Percentiles rank a stretch among this genome's conserved stretches.
Evolutionary conservation across 1,140 invertebrate genomes (phyloP).

Genomic region (Druon quercuslanigerum): DNA sequence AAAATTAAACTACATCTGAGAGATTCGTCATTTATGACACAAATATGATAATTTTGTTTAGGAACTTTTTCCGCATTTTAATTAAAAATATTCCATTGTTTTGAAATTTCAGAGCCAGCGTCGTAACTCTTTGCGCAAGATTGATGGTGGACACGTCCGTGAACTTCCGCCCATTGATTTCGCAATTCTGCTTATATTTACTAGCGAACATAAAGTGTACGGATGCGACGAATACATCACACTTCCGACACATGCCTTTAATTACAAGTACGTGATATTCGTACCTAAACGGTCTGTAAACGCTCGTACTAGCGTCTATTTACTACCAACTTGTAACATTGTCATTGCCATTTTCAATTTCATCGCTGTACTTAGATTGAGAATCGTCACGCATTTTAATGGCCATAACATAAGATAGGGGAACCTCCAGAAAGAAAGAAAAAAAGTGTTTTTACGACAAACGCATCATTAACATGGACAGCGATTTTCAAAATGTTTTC

Average conservation of each 20-base stretch:
- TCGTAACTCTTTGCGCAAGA: conserved; percentile 29
- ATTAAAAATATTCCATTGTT: conserved; percentile 2
- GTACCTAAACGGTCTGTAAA: not conserved
- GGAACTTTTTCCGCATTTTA: not conserved
- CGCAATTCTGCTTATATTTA: conserved; percentile 20
- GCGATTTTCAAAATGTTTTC: conserved; percentile 34
- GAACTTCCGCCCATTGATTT: not conserved
- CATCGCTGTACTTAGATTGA: not conserved
- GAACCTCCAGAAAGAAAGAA: not conserved
- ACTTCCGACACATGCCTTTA: conserved; percentile 22
- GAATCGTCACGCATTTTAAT: conserved; percentile 16
- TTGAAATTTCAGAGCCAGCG: conserved; percentile 20
- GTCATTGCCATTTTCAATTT: not conserved
- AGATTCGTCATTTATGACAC: no score
- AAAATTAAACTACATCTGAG: no score
- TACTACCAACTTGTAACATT: conserved; percentile 17
- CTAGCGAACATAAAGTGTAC: conserved; percentile 9
- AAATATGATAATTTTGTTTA: not conserved
- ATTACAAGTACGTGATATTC: conserved; percentile 14
- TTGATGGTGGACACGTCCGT: conserved; percentile 23
- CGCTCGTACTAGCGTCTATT: not conserved
- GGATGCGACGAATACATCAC: conserved; percentile 13
- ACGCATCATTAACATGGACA: not conserved
- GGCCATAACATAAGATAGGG: conserved; percentile 2
- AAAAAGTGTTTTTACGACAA: not conserved